Conservation (phyloP, 2,113 vertebrate genomes). For the Catharus fuscescens region DNA sequence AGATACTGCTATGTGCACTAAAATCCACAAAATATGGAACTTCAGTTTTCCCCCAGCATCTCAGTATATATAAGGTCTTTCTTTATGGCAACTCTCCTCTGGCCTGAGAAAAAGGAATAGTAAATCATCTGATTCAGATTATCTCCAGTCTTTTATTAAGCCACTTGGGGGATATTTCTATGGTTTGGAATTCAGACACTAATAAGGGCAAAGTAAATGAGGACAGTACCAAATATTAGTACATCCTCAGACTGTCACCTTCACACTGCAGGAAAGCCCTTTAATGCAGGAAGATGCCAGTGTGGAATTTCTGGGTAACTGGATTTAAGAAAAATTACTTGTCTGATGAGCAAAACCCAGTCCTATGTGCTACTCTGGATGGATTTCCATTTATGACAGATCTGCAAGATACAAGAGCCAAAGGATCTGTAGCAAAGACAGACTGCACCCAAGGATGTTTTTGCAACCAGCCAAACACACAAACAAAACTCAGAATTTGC, state of each 20-base stretch:
- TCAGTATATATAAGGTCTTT: neutral
- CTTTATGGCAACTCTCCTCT: neutral
- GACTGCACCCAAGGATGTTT: neutral
- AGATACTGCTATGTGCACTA: neutral
- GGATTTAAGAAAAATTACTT: neutral
- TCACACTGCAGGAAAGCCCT: neutral
- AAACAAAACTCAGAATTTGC: neutral
- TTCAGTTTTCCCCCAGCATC: neutral
- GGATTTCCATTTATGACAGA: neutral
- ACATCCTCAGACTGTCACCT: slow-evolving; percentile 26
- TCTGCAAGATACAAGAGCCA: neutral
- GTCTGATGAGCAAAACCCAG: neutral
- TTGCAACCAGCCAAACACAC: neutral
- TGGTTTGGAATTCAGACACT: neutral
- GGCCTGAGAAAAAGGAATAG: neutral
- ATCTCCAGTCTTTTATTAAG: neutral
- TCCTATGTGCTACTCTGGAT: neutral
- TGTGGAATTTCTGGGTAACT: neutral
- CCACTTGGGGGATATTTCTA: neutral
- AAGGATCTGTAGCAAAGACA: neutral
- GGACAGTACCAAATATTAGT: neutral
- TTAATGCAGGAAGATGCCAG: neutral
- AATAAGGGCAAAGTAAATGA: slow-evolving; percentile 33
- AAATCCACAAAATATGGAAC: slow-evolving; percentile 21
- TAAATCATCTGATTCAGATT: neutral